phyloP scores from a whole-genome alignment of 2,797 vertebrate species.

The Kryptolebias ocellatus region DNA sequence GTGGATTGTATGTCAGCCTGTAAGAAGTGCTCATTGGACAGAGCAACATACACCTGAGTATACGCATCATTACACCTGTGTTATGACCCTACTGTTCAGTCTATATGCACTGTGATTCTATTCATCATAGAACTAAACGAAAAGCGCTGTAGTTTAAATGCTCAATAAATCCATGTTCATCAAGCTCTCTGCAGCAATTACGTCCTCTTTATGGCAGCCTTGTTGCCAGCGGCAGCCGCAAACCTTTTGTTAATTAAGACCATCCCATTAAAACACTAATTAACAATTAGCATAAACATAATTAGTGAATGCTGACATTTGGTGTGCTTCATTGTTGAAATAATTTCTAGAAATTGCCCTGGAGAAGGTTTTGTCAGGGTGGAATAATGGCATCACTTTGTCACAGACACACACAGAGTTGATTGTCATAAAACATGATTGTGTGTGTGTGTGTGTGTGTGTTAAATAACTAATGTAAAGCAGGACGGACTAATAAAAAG shows the following conservation, averaged over 20 bases:
- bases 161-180: constrained; percentile 84
- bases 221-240: constrained; percentile 72
- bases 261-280: constrained; percentile 94
- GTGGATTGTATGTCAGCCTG: neutral
- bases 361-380: constrained; percentile 89
- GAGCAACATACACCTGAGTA: neutral
- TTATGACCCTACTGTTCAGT: neutral
- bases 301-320: constrained; percentile 97
- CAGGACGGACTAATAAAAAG: neutral
- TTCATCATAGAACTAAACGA: constrained; percentile 71
- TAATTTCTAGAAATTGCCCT: constrained; percentile 96
- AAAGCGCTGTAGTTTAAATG: constrained; percentile 64
- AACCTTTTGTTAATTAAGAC: constrained; percentile 97
- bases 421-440: neutral
- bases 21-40: neutral
- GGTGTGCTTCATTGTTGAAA: constrained; percentile 94
- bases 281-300: constrained; percentile 99
- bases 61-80: neutral
- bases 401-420: constrained; percentile 71
- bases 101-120: constrained; percentile 32
- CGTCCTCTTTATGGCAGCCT: constrained; percentile 79
- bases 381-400: constrained; percentile 92
- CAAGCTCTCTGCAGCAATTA: constrained; percentile 80
- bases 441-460: neutral
- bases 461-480: neutral